Percentiles rank a stretch among this genome's conserved stretches.
Conservation (phyloP, 2,797 vertebrate genomes). For the Phyllotis vaccarum region DNA sequence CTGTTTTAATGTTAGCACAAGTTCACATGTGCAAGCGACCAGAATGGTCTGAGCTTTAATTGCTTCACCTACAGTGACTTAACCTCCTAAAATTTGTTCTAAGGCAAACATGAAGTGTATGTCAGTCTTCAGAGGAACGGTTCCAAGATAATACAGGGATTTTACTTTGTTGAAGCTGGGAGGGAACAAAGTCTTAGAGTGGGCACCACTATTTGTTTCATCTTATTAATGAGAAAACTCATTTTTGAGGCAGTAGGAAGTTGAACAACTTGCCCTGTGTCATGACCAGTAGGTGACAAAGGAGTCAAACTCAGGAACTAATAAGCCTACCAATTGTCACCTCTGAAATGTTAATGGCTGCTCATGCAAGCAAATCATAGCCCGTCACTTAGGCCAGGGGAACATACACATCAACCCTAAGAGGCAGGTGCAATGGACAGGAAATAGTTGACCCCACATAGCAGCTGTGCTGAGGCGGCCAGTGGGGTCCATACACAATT, state of each 20-base stretch:
- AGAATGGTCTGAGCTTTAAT: background rate
- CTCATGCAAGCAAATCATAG: background rate
- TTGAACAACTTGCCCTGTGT: background rate
- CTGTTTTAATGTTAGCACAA: background rate
- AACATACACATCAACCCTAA: background rate
- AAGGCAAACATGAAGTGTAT: conserved; percentile 56
- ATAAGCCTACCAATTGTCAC: background rate
- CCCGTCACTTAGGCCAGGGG: background rate
- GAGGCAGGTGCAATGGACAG: background rate
- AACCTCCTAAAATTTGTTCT: conserved; percentile 65
- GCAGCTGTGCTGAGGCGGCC: background rate
- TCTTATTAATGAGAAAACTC: conserved; percentile 5
- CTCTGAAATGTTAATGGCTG: background rate
- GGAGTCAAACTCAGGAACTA: background rate
- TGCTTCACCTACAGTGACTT: conserved; percentile 67
- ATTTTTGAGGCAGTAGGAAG: background rate
- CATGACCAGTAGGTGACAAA: background rate
- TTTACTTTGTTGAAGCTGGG: background rate
- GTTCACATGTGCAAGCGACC: background rate
- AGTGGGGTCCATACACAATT: background rate
- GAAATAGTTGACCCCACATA: background rate
- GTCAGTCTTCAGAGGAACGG: background rate
- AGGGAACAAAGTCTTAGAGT: background rate
- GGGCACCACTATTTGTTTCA: background rate
- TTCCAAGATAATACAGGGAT: background rate